Evolutionary conservation across 2,888 invertebrate species (phyloP), one percentile per base, ranked within the genome.

Genomic region (Carterocephalus palaemon): DNA sequence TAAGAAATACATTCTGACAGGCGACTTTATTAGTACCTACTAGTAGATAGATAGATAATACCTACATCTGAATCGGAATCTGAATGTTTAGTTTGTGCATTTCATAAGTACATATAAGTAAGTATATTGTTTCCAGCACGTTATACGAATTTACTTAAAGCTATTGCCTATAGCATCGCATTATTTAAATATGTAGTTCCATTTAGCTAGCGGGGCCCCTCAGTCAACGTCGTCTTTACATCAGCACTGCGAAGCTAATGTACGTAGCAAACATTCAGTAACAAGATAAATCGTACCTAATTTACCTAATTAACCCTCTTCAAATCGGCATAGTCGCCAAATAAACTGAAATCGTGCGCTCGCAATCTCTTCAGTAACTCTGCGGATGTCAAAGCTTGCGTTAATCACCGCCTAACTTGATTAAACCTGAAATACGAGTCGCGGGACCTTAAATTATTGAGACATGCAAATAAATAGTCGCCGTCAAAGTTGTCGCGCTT

Each of bases 391-490:
- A 70, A 76, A 74, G 75, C 75, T 72, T 64, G 60, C 71, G 79
- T 81, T 75, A 80, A 77, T 81, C 75, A 76, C 75, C 73, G 76
- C 73, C 78, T 74, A 68, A 67, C 69, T 78, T 79, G 80, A 82
- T 80, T 82, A 76, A 75, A 81, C 77, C 80, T 80, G 71, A 76
- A 80, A 79, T 77, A 76, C 73, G 77, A 74, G 67, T 62, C 62
- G 61, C 64, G 62, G 67, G 68, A 68, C 73, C n/a, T n/a, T n/a
- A n/a, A 67, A 71, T 77, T 74, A 80, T 78, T 75, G 75, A 72
- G 73, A 68, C 75, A 75, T 75, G 72, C 62, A 70, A 76, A 82
- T 77, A 79, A 82, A 82, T 82, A 75, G 78, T 72, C 57, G 59
- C 65, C 68, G 73, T 75, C 74, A 68, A 72, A 75, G 71, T 76